Conservation (phyloP, 2,113 vertebrate species). For the Prolemur simus region DNA sequence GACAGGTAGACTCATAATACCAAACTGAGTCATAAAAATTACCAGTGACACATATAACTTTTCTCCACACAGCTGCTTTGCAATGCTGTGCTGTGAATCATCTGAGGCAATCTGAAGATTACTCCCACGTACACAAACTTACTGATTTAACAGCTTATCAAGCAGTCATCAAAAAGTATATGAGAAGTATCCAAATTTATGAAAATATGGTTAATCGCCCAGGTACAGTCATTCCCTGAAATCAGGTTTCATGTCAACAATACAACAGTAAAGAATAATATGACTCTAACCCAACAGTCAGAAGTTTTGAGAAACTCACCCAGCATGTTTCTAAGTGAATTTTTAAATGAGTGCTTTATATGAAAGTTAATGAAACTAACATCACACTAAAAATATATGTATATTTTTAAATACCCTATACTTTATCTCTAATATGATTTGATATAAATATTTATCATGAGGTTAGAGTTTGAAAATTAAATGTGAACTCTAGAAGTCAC, state of each 20-base stretch:
- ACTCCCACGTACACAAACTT: background rate
- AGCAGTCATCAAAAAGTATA: background rate
- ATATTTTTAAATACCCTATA: background rate
- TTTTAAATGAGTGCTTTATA: background rate
- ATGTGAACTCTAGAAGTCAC: background rate
- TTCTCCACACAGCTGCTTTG: background rate
- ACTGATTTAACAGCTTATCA: background rate
- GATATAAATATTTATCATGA: background rate
- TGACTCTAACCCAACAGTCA: background rate
- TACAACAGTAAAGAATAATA: background rate
- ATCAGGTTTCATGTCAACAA: background rate
- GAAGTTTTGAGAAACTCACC: background rate
- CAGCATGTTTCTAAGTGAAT: background rate
- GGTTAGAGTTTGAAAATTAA: background rate
- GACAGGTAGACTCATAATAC: constrained; percentile 7
- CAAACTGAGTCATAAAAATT: constrained; percentile 58
- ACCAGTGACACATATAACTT: background rate
- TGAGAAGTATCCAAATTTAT: background rate
- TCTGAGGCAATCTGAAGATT: background rate
- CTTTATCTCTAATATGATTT: background rate
- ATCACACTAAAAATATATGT: background rate
- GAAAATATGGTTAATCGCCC: background rate
- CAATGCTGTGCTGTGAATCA: background rate
- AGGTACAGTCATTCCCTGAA: background rate
- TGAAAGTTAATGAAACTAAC: background rate